Conservation (phyloP, 2,113 vertebrate species). For the Brienomyrus longianalis region DNA sequence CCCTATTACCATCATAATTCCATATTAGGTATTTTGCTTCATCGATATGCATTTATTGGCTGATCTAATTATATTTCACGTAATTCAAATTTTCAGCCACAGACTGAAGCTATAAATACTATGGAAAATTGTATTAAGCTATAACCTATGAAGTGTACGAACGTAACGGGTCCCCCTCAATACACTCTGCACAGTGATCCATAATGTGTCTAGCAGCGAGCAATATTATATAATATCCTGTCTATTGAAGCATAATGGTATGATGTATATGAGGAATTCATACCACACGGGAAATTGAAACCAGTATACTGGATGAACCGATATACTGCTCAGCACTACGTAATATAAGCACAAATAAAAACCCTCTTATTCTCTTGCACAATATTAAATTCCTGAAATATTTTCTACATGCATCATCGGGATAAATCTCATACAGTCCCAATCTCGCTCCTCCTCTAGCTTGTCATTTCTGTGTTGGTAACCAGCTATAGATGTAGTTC, state of each 20-base stretch:
- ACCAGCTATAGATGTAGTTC: too few relatives aligned
- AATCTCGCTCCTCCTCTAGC: neutral
- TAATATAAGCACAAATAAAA: neutral
- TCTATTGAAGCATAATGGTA: neutral
- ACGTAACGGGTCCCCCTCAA: neutral
- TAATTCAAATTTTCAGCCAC: neutral
- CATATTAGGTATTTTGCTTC: neutral
- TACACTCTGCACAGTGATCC: neutral
- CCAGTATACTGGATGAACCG: neutral
- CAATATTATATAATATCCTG: neutral
- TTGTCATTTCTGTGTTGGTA: neutral
- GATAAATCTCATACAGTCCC: neutral
- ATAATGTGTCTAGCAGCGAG: neutral
- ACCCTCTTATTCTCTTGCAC: neutral
- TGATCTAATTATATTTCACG: neutral
- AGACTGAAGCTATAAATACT: neutral
- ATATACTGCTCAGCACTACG: neutral
- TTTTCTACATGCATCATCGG: neutral
- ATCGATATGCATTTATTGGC: neutral
- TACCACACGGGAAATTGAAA: neutral
- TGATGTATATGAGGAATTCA: neutral
- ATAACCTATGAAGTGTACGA: neutral
- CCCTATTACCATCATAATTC: too few relatives aligned
- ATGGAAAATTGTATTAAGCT: neutral
- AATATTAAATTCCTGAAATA: neutral